Evolutionary conservation across 2,888 invertebrate genomes (phyloP).

Genomic region (Tolmerus cingulatus): DNA sequence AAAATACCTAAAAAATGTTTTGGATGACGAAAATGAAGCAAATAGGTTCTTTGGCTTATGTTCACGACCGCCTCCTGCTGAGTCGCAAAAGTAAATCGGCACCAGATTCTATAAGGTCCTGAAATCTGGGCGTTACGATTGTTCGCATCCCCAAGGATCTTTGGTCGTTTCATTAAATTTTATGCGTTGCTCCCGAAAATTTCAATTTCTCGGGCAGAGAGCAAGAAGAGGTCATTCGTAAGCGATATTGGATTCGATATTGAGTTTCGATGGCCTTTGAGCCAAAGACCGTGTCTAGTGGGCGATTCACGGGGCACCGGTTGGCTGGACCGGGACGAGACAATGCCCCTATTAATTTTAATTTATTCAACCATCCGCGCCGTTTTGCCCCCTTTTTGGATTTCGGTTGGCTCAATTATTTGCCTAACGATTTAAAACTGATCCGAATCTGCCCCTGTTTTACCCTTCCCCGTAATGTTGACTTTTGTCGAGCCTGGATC

Average conservation of each 20-base stretch:
- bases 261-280: background rate
- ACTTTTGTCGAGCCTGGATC: slow-evolving; percentile 9
- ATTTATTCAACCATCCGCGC: slow-evolving; percentile 6
- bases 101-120: background rate
- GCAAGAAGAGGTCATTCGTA: background rate
- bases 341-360: background rate
- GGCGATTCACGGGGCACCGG: background rate
- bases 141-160: background rate
- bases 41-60: background rate
- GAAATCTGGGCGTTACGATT: background rate
- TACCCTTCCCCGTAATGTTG: background rate
- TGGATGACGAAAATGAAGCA: background rate
- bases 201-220: slow-evolving; percentile 16
- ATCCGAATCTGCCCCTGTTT: background rate
- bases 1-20: background rate
- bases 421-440: slow-evolving; percentile 7
- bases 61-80: background rate
- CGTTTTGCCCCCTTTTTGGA: background rate
- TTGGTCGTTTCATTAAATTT: slow-evolving; percentile 8
- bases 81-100: background rate
- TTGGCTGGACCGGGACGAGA: background rate
- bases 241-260: background rate
- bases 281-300: background rate
- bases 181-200: background rate
- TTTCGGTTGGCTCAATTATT: background rate